A percentile compares a stretch with the other conserved stretches of the same genome.
Conservation (phyloP, 2,888 invertebrate species). For the Morpho achilles region DNA sequence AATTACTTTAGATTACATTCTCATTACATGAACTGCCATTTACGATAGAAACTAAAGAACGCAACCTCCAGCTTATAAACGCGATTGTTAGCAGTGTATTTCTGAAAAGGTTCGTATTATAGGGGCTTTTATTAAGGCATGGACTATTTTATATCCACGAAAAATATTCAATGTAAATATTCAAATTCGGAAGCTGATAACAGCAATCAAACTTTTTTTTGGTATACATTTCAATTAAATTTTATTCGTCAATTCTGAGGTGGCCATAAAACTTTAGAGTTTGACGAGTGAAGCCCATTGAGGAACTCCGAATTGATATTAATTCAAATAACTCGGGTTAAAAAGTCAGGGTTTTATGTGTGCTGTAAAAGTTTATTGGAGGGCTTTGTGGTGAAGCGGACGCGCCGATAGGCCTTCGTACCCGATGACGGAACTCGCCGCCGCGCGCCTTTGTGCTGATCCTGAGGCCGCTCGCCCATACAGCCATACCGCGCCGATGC, state of each 20-base stretch:
- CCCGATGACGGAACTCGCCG: constrained; percentile 53
- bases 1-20: too few relatives aligned
- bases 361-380: constrained; percentile 77
- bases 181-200: constrained; percentile 79
- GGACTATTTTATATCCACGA: constrained; percentile 34
- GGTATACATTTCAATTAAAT: constrained; percentile 77
- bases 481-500: constrained; percentile 15
- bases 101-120: background rate
- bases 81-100: background rate
- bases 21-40: too few relatives aligned
- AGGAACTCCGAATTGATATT: constrained; percentile 78
- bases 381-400: constrained; percentile 76
- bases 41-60: background rate
- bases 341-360: constrained; percentile 79
- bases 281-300: constrained; percentile 79
- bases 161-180: constrained; percentile 71
- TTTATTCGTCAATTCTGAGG: constrained; percentile 76
- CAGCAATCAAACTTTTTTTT: constrained; percentile 71
- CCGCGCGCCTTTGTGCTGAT: constrained; percentile 27
- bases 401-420: constrained; percentile 67
- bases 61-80: background rate
- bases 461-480: constrained; percentile 15
- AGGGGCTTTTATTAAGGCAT: constrained; percentile 24
- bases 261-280: constrained; percentile 77
- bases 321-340: constrained; percentile 79